These are phyloP conservation scores for Chascanopsetta lugubris DNA, from an alignment of 2,113 vertebrate genomes.

Conservation along the genomic window DNA sequence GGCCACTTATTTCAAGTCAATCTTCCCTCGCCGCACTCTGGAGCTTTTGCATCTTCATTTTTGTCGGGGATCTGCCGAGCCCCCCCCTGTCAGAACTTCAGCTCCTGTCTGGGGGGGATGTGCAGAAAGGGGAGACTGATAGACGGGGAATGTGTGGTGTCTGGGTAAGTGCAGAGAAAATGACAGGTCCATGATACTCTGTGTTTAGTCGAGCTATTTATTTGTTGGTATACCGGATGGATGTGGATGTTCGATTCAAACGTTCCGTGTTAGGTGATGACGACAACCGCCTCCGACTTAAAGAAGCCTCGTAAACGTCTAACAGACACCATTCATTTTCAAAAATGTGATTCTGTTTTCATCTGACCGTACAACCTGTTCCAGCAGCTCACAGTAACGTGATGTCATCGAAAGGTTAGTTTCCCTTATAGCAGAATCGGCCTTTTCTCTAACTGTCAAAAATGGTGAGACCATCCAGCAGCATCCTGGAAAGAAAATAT, in stretches of 20 bases:
- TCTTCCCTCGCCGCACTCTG: not conserved
- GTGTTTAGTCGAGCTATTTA: slow-evolving; percentile 22
- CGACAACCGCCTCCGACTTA: slow-evolving; percentile 13
- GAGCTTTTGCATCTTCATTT: not conserved
- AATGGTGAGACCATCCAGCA: no score
- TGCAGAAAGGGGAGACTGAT: not conserved
- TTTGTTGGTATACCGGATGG: slow-evolving; percentile 17
- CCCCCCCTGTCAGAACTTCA: not conserved
- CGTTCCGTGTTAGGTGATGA: slow-evolving; percentile 1
- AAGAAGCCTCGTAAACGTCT: not conserved
- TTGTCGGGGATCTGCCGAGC: not conserved
- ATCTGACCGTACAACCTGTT: no score
- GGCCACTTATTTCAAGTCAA: slow-evolving; percentile 30
- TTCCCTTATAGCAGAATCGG: no score
- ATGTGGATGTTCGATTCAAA: slow-evolving; percentile 22
- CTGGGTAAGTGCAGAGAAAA: slow-evolving; percentile 4
- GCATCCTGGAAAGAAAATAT: no score
- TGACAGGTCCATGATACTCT: slow-evolving; percentile 15
- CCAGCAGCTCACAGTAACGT: no score
- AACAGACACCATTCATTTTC: not conserved
- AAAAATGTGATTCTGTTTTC: not conserved
- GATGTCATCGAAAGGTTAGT: no score
- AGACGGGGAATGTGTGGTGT: slow-evolving; percentile 19
- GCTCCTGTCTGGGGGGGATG: not conserved
- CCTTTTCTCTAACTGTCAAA: no score